phyloP scores from a whole-genome alignment of 2,888 invertebrate genomes.

The Chrysolina oricalcia region DNA sequence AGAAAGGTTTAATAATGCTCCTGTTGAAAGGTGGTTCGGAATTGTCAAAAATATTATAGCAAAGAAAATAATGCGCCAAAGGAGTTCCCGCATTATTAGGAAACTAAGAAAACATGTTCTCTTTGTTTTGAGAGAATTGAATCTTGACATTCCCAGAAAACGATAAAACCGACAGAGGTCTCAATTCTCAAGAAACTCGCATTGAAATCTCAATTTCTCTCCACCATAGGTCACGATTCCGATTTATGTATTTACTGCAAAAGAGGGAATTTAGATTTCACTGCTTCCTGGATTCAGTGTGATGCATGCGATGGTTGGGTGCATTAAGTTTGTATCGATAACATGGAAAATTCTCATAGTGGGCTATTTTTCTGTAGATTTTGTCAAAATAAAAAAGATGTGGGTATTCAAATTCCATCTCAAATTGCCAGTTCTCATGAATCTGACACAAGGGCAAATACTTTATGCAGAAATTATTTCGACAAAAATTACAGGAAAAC shows the following conservation, averaged over 20 bases:
- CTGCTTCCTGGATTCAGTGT: conserved; percentile 36
- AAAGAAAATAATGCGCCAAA: conserved; percentile 24
- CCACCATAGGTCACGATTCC: background rate
- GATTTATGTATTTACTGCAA: conserved; percentile 37
- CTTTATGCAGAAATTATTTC: no score
- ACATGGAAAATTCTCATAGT: background rate
- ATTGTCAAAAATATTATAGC: conserved; percentile 27
- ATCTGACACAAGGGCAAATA: no score
- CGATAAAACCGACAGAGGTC: conserved; percentile 9
- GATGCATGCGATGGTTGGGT: conserved; percentile 39
- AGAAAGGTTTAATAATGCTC: conserved; percentile 28
- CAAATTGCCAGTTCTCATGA: no score
- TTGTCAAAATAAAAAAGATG: conserved; percentile 6
- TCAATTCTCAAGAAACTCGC: conserved; percentile 31
- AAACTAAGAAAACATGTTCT: conserved; percentile 32
- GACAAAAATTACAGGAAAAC: no score
- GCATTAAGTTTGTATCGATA: conserved; percentile 34
- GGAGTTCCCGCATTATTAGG: conserved; percentile 23
- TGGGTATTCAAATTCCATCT: no score
- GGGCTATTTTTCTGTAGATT: conserved; percentile 28
- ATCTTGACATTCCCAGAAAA: conserved; percentile 9
- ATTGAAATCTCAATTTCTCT: conserved; percentile 2
- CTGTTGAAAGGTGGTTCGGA: conserved; percentile 34
- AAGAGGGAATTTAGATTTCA: conserved; percentile 21
- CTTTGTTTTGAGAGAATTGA: conserved; percentile 20